Evolutionary conservation across 2,888 invertebrate genomes (phyloP).

Genomic region (Stegana nigrithorax): DNA sequence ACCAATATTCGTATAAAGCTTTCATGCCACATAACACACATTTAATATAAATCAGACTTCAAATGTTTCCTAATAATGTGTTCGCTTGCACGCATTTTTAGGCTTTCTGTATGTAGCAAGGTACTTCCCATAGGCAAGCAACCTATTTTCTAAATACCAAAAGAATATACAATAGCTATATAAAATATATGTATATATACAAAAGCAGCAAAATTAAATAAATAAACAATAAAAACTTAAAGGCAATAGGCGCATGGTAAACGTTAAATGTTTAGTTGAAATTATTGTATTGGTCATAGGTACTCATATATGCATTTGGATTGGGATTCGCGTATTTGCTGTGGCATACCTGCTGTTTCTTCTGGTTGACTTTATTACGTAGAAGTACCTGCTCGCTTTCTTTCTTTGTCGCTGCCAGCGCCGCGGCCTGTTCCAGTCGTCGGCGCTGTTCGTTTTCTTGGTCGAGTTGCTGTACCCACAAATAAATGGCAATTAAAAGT

Average conservation of each 20-base stretch:
- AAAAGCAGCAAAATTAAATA: constrained; percentile 27
- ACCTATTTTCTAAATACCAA: constrained; percentile 65
- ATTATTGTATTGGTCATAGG: too few species aligned
- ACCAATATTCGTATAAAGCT: background rate
- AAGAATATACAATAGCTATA: constrained; percentile 47
- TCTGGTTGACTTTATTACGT: constrained; percentile 82
- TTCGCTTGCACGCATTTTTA: background rate
- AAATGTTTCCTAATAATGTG: background rate
- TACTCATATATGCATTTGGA: too few species aligned
- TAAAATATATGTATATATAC: constrained; percentile 8
- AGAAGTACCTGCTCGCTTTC: constrained; percentile 79
- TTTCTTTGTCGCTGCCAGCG: constrained; percentile 78
- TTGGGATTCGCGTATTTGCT: too few species aligned
- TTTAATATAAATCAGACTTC: background rate
- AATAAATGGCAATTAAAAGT: constrained; percentile 7
- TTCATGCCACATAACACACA: background rate
- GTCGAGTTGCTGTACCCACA: constrained; percentile 80
- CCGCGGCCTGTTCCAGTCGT: constrained; percentile 86
- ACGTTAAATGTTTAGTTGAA: too few species aligned
- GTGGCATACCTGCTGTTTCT: constrained; percentile 86
- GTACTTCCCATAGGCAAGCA: constrained; percentile 67
- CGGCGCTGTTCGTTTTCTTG: constrained; percentile 93
- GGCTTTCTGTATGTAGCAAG: constrained; percentile 50
- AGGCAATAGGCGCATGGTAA: too few species aligned
- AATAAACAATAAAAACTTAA: constrained; percentile 21